A percentile compares a stretch with the other conserved stretches of the same genome.
These are phyloP conservation scores for Cantharis nigra DNA, from an alignment of 2,888 invertebrate species.

Conservation along the genomic window DNA sequence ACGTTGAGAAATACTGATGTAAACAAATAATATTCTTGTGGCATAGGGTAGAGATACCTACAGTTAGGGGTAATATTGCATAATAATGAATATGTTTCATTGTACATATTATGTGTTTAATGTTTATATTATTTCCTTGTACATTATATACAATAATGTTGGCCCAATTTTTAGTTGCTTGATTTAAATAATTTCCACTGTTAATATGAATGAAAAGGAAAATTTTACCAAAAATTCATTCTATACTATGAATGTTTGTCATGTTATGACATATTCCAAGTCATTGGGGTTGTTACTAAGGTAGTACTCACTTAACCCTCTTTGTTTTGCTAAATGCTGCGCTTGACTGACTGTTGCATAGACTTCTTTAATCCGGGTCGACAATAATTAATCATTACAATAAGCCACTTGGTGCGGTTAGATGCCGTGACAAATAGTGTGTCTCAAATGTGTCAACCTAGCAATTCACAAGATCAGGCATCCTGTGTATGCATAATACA, in stretches of 20 bases:
- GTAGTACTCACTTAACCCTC: slow-evolving; percentile 46
- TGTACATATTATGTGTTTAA: too few relatives aligned
- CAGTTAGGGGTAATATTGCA: not conserved
- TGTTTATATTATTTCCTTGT: too few relatives aligned
- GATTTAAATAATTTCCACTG: not conserved
- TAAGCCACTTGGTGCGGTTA: slow-evolving; percentile 47
- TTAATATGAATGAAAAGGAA: not conserved
- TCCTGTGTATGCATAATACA: slow-evolving; percentile 46
- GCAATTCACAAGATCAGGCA: slow-evolving; percentile 42
- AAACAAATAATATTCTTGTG: not conserved
- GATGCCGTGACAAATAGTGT: slow-evolving; percentile 52
- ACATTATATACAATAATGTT: not conserved
- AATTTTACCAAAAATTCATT: not conserved
- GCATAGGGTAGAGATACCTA: not conserved
- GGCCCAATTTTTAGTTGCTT: not conserved
- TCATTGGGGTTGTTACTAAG: slow-evolving; percentile 14
- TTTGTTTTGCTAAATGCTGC: slow-evolving; percentile 45
- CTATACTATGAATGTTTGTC: not conserved
- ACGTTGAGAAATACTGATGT: not conserved
- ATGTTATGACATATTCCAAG: slow-evolving; percentile 21
- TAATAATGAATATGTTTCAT: too few relatives aligned
- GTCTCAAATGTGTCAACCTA: slow-evolving; percentile 51
- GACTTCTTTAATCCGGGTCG: slow-evolving; percentile 49
- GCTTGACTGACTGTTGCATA: slow-evolving; percentile 43
- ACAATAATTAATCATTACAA: slow-evolving; percentile 50